Evolutionary conservation across 2,797 vertebrate species (phyloP), one percentile per base, ranked within the genome.

Genomic region (Chaetodon trifasciatus): DNA sequence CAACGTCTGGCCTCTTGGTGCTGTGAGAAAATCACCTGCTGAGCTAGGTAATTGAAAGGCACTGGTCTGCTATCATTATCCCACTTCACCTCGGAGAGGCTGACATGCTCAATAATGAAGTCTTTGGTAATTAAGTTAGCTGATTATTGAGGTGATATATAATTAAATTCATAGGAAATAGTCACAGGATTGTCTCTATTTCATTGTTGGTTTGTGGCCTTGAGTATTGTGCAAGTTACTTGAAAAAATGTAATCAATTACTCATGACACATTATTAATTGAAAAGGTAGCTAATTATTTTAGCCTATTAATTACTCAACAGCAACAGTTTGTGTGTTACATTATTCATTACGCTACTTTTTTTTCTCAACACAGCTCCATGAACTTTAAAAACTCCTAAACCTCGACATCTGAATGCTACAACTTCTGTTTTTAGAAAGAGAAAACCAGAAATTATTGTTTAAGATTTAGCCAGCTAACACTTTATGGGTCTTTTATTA

Each of bases 111-210:
- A 70, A 86, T 92, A 90, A 90, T 83, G 76, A 86, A 88, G 88
- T 77, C 89, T 88, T 86, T 77, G 79, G 82, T 92, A 90, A 93
- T 93, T 88, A 90, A 85, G 78, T 90, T 81, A 78, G 81, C 87
- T 90, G 83, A 93, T 91, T 91, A 87, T 81, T 76, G 77, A 84
- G 15, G 62, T 89, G 84, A 90, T 86, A 57, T 79, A 83, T 93
- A 90, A 92, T 93, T 91, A 86, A 85, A 89, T 89, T 89, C 72
- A 69, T 70, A 67, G 57, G 72, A 57, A 89, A 91, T 58, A 66
- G 74, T 75, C 11, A 0, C 17, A 84, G 73, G 61, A 83, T 86
- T 76, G 70, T 83, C 66, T 76, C 37, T 15, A 32, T 79, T 85
- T 81, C 65, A 64, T 16, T 74, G 47, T 64, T 37, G 8, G 35